Conservation (phyloP, 92 coral and sea anemone genomes). For the Nematostella vectensis region DNA sequence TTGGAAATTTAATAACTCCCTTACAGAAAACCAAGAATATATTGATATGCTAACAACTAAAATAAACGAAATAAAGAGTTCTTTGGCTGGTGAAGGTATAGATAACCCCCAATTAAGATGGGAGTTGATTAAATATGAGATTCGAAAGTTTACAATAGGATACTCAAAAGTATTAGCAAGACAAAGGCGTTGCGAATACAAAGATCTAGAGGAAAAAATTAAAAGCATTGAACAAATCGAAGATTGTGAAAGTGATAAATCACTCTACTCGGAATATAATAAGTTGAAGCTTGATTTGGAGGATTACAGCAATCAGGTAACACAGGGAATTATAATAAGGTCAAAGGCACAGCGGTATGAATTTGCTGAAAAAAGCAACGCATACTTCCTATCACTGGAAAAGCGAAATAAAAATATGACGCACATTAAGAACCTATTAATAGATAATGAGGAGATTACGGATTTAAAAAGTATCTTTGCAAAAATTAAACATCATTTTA, state of each 20-base stretch:
- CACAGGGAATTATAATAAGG: constrained; percentile 17
- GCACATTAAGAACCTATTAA: constrained; percentile 3
- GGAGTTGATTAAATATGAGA: constrained; percentile 27
- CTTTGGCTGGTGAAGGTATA: not conserved
- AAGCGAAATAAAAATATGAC: constrained; percentile 13
- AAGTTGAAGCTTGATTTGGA: not conserved
- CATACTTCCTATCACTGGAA: constrained; percentile 14
- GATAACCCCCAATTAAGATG: constrained; percentile 12
- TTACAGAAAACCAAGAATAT: constrained; percentile 1
- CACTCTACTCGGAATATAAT: not conserved
- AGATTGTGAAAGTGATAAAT: constrained; percentile 1
- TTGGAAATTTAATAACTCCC: constrained; percentile 22
- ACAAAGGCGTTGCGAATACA: not conserved
- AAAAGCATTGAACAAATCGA: not conserved
- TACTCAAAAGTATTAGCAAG: constrained; percentile 12
- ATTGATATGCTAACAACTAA: not conserved
- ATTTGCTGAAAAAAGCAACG: constrained; percentile 19
- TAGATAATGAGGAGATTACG: not conserved
- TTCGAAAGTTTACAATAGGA: constrained; percentile 3
- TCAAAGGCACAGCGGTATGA: constrained; percentile 22
- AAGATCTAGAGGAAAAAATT: constrained; percentile 6
- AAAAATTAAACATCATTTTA: not conserved
- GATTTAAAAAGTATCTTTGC: not conserved
- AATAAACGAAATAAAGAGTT: not conserved
- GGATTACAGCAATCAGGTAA: not conserved